phyloP scores from a whole-genome alignment of 2,797 vertebrate genomes.

The Oophaga sylvatica region DNA sequence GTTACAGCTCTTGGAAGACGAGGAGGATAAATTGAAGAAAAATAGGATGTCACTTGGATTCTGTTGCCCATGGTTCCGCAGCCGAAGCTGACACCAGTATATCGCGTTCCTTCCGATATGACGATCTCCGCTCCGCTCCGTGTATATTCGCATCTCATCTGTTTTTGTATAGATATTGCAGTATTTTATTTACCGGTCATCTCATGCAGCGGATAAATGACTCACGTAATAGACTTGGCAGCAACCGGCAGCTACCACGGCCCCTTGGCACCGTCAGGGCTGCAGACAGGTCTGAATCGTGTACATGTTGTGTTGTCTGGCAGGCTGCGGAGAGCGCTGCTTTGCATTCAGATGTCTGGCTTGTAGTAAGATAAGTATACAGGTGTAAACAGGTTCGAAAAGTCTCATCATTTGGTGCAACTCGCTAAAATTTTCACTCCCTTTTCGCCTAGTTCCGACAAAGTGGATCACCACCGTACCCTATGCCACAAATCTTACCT shows the following conservation, averaged over 20 bases:
- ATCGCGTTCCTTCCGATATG: background rate
- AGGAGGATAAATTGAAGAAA: no score
- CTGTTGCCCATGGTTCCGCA: no score
- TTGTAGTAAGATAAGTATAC: background rate
- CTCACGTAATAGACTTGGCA: background rate
- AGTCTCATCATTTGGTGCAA: no score
- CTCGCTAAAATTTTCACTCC: no score
- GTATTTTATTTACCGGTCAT: slow-evolving; percentile 14
- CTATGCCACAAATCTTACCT: no score
- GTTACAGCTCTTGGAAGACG: no score
- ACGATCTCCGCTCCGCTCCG: background rate
- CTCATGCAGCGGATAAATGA: background rate
- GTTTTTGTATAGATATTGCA: background rate
- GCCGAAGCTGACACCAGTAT: no score
- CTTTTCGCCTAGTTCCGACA: no score
- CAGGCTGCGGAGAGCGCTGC: background rate
- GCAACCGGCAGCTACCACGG: background rate
- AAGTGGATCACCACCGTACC: no score
- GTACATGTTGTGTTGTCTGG: background rate
- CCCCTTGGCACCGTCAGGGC: background rate
- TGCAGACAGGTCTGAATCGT: background rate
- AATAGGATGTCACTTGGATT: no score
- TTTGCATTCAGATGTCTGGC: background rate
- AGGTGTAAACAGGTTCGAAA: no score
- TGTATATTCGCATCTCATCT: background rate